Evolutionary conservation across 2,888 invertebrate genomes (phyloP), one percentile per base, ranked within the genome.

Genomic region (Lymantria dispar): DNA sequence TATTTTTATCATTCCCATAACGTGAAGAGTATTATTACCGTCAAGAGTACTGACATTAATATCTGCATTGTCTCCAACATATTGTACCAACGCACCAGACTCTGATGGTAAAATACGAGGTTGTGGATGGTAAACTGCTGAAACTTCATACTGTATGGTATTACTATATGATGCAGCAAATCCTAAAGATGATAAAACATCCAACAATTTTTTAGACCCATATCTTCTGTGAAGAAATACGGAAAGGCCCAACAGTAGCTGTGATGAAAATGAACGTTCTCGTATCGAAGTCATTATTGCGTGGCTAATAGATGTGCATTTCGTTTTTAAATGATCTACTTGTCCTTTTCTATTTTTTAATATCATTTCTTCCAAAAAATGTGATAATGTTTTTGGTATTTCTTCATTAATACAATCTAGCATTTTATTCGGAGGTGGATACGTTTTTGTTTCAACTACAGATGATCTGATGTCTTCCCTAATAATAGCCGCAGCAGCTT

Each of bases 61-160:
- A 50, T 62, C 55, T 5, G 56, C 54, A 57, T 60, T 60, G 44
- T 63, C 57, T 50, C 50, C 58, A 42, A 58, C 57, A 49, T 58
- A 63, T 30, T 58, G 58, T 12, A 38, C 38, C 22, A 47, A 47
- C 9, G 22, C n/a, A 29, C 11, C 13, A 36, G 11, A 33, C 29
- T n/a, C 36, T 38, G 38, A 38, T 38, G 38, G 38, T 38, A 38
- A 38, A 30, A 39, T 22, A 48, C 42, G 47, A 45, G 10, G 54
- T 52, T 43, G 43, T 47, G 54, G 47, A 52, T 33, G 50, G 47
- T 44, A 48, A 38, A 38, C 38, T 38, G 38, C 38, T 11, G 44
- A 57, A 51, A 47, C 51, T 52, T 52, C 52, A 33, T 37, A 53
- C 14, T 48, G 47, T 52, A 46, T 43, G 48, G 49, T 54, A 1